Base-by-base conservation (phyloP, 2,113 vertebrate species). In the Oenanthe oenanthe region DNA sequence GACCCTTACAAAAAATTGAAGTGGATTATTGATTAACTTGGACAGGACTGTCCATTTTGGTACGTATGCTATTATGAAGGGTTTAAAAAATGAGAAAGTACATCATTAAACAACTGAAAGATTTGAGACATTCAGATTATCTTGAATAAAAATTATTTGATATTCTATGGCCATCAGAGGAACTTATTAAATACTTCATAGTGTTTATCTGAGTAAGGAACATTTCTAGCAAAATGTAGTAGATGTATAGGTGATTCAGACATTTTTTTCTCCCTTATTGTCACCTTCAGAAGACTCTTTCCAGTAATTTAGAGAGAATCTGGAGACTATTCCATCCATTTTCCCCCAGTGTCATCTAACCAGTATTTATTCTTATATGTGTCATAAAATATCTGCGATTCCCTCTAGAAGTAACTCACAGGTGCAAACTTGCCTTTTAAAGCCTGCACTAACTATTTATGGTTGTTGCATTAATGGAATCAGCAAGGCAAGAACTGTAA, bases 11-110 rank as follows among this genome's bases (percentile, higher is more conserved):
- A 32, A 93, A 88, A 54, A 56, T 20, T 70, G 28, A 61, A 80
- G 60, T 56, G 47, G 32, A 47, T 73, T 80, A 80, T 83, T 85
- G 62, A 86, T 92, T 79, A 58, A 62, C 26, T 71, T 95, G 61
- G 65, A 53, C 36, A 60, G 18, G 60, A 51, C 31, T 89, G 43
- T 63, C 43, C 17, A 18, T 29, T 83, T 74, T 90, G 66, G 60
- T 73, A 38, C 0, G 0, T 43, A 5, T 19, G 32, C 26, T 56
- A 21, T 67, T 83, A n/a, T 17, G 36, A 79, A 88, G 31, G 16
- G 22, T n/a, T 73, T 67, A 29, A 91, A 94, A 73, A 81, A 60
- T 36, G 25, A 50, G 40, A n/a, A 63, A 22, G 34, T 56, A 32
- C 28, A 61, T 72, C 40, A 86, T 40, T n/a, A 72, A 78, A 81